Percentiles rank a stretch among this genome's conserved stretches.
phyloP scores from a whole-genome alignment of 2,888 invertebrate genomes.

The Anthrax anthrax region DNA sequence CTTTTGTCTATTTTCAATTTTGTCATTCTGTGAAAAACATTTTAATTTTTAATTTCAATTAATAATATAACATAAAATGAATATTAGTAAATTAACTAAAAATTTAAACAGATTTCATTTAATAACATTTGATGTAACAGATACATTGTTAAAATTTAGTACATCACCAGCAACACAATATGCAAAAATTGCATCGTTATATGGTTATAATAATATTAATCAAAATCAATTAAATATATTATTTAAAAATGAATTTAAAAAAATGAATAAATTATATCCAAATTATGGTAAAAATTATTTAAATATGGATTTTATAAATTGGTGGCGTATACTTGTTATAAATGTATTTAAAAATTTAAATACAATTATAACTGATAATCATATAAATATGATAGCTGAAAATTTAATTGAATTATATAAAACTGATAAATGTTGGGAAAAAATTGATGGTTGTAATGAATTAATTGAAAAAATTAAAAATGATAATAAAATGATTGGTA shows the following conservation, averaged over 20 bases:
- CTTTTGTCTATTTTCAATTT: too few species aligned
- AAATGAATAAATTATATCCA: slow-evolving; percentile 50
- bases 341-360: slow-evolving; percentile 21
- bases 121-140: slow-evolving; percentile 81
- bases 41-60: too few species aligned
- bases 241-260: slow-evolving; percentile 48
- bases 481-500: slow-evolving; percentile 41
- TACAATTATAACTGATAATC: slow-evolving; percentile 14
- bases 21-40: too few species aligned
- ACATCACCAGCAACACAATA: slow-evolving; percentile 55
- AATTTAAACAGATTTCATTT: slow-evolving; percentile 34
- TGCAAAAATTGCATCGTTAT: slow-evolving; percentile 46
- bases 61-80: background rate
- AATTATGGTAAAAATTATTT: slow-evolving; percentile 59
- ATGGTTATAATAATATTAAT: slow-evolving; percentile 38
- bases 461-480: slow-evolving; percentile 39
- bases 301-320: slow-evolving; percentile 51
- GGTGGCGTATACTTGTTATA: slow-evolving; percentile 53
- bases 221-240: slow-evolving; percentile 29
- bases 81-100: background rate
- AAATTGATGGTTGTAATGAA: slow-evolving; percentile 44
- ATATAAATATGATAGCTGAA: slow-evolving; percentile 35
- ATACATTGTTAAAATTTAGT: slow-evolving; percentile 64
- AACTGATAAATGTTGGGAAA: slow-evolving; percentile 56
- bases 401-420: slow-evolving; percentile 52